Conservation (phyloP, 2,113 vertebrate species). For the Ictalurus furcatus region DNA sequence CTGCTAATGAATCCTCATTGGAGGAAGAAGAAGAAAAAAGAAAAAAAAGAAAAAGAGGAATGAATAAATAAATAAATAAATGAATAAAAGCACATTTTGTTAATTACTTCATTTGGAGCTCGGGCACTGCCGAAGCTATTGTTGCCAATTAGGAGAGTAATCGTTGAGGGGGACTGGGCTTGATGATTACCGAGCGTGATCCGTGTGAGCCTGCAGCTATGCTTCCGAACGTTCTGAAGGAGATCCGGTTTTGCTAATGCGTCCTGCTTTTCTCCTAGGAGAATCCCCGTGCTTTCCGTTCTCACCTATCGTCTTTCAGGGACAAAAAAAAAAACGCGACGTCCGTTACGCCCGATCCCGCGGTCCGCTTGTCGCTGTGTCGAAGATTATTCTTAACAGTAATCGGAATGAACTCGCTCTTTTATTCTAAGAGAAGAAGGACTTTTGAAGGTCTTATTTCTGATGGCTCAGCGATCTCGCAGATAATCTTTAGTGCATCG, state of each 20-base stretch:
- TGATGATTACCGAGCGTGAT: slow-evolving; percentile 18
- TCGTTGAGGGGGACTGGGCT: slow-evolving; percentile 13
- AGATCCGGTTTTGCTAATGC: background rate
- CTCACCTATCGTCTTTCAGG: background rate
- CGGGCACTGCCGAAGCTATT: background rate
- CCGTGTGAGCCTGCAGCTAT: background rate
- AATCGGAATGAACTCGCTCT: background rate
- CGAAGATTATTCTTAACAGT: background rate
- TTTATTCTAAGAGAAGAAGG: slow-evolving; percentile 15
- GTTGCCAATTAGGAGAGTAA: slow-evolving; percentile 29
- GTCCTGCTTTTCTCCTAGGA: background rate
- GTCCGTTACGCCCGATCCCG: background rate
- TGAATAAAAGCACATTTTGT: slow-evolving; percentile 5
- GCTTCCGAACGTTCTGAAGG: background rate
- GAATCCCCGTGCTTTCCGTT: background rate
- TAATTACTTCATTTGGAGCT: slow-evolving; percentile 29
- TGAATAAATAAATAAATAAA: background rate
- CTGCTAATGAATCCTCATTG: slow-evolving; percentile 1
- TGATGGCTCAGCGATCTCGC: slow-evolving; percentile 27
- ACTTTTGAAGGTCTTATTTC: slow-evolving; percentile 30
- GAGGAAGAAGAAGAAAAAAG: background rate
- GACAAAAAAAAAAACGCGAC: background rate
- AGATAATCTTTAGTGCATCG: slow-evolving; percentile 27
- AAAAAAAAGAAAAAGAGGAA: background rate
- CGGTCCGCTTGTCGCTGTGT: background rate